Evolutionary conservation across 2,797 vertebrate species (phyloP), one percentile per base, ranked within the genome.

Genomic region (Psittacula derbiana): DNA sequence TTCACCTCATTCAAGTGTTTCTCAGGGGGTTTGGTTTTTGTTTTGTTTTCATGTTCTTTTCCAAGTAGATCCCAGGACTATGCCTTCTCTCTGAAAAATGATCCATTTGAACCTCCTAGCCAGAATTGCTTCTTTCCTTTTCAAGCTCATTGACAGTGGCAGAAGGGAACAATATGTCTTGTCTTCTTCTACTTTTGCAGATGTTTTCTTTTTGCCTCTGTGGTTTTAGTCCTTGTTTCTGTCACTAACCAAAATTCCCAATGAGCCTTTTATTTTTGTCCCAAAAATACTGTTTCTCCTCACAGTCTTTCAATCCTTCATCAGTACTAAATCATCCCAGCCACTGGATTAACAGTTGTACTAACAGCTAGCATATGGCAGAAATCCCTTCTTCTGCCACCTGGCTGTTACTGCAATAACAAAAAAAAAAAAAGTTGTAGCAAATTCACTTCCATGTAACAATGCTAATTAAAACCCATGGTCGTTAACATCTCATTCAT

Each of bases 201-300:
- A 80, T 88, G 33, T 88, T 95, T 88, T 89, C 49, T 92, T 46
- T 74, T 66, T 58, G 61, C 20, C 55, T 87, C 58, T 92, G 61
- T 53, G 43, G 55, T 81, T 95, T 90, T 33, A 91, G 60, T 78
- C 33, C 33, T 76, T 36, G 11, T 90, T 93, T 93, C 62, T 76
- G 75, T 92, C 78, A 93, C 46, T 80, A 88, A 89, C 74, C 72
- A 80, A 74, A 91, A 90, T 79, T 95, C 91, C 83, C 74, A 30
- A n/a, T 1, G 2, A 93, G 31, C 9, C 18, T 82, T 88, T 86
- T 86, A 49, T 71, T 89, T 92, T 86, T 67, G n/a, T 52, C 71
- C 47, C 31, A 3, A 75, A 88, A 91, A 31, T 25, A 49, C 10
- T 66, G 36, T 28, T 93, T 93, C 52, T 55, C 60, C 61, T 90